Conservation (phyloP, 2,797 vertebrate genomes). For the Lithobates pipiens region DNA sequence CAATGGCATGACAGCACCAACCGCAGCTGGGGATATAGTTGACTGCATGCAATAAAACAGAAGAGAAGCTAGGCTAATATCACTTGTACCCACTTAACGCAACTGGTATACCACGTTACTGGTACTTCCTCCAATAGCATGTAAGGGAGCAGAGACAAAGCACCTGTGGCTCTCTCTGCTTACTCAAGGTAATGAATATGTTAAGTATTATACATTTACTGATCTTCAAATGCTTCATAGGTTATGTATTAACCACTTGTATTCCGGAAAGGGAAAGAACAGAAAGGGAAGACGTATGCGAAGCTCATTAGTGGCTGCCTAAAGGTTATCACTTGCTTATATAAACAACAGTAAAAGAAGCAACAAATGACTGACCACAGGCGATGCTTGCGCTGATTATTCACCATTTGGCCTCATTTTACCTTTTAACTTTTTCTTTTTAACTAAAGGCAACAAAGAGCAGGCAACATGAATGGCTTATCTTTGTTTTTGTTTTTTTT, state of each 20-base stretch:
- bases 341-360: constrained; percentile 1
- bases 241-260: constrained; percentile 7
- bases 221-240: neutral
- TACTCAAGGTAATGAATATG: neutral
- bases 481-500: neutral
- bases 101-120: constrained; percentile 8
- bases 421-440: neutral
- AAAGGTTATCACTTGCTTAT: constrained; percentile 24
- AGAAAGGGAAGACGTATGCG: neutral
- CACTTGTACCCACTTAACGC: constrained; percentile 8
- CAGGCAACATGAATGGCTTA: neutral
- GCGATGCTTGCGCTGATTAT: neutral
- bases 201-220: constrained; percentile 1
- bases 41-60: constrained; percentile 1
- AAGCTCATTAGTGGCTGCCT: constrained; percentile 21
- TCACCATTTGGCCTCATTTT: constrained; percentile 4
- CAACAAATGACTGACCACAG: constrained; percentile 32
- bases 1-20: neutral
- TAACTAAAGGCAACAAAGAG: neutral
- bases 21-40: neutral
- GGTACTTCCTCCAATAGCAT: neutral
- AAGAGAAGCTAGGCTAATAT: neutral
- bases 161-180: neutral
- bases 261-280: neutral
- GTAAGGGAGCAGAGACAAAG: neutral